These are phyloP conservation scores for Dione juno DNA, from an alignment of 2,888 invertebrate genomes.

Conservation along the genomic window DNA sequence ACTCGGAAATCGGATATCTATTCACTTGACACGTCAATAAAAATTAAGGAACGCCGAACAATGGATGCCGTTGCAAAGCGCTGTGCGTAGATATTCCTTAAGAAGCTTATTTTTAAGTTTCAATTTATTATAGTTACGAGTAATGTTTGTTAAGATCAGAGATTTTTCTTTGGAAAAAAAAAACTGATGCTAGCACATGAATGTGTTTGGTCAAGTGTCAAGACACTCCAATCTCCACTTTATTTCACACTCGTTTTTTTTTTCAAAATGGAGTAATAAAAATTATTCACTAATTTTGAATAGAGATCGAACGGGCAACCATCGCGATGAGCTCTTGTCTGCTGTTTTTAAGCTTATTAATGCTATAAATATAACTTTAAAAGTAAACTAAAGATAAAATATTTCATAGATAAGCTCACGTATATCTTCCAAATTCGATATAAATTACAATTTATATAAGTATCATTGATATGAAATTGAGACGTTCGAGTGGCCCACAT, in stretches of 20 bases:
- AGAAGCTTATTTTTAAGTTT: background rate
- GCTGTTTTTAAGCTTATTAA: too few species aligned
- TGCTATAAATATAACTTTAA: too few species aligned
- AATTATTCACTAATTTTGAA: too few species aligned
- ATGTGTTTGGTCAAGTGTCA: too few species aligned
- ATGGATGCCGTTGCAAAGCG: slow-evolving; percentile 2
- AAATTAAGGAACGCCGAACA: slow-evolving; percentile 34
- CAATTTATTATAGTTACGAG: background rate
- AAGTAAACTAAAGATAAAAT: background rate
- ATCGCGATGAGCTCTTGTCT: too few species aligned
- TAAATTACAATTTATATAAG: slow-evolving; percentile 17
- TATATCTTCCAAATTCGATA: slow-evolving; percentile 15
- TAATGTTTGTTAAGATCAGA: too few species aligned
- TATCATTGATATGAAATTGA: slow-evolving; percentile 38
- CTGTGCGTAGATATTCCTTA: slow-evolving; percentile 22
- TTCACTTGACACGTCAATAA: slow-evolving; percentile 29
- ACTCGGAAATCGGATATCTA: slow-evolving; percentile 39
- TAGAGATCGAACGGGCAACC: too few species aligned
- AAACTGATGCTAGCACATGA: too few species aligned
- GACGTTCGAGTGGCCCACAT: slow-evolving; percentile 43
- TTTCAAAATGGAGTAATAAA: too few species aligned
- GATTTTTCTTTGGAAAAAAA: too few species aligned
- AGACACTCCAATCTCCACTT: too few species aligned
- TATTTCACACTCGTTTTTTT: too few species aligned
- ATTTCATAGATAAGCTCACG: background rate